Conservation (phyloP, 2,113 vertebrate species). For the Peucedramus taeniatus region DNA sequence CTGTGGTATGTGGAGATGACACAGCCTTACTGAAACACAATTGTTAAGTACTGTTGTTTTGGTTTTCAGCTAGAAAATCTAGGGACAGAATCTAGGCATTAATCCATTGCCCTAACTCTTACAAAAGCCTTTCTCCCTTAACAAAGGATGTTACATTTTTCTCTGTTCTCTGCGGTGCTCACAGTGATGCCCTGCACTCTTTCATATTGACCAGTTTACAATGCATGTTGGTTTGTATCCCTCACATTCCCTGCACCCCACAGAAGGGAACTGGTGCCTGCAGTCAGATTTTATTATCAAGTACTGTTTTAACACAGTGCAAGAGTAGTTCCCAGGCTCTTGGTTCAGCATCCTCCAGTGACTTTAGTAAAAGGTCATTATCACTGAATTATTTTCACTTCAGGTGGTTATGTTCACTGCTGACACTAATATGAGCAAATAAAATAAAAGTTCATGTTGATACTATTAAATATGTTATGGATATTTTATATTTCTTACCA, state of each 20-base stretch:
- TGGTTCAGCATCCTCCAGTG: neutral
- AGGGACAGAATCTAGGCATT: neutral
- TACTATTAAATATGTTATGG: constrained; percentile 2
- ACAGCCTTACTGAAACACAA: neutral
- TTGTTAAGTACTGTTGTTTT: neutral
- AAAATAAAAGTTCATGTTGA: neutral
- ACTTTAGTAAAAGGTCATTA: neutral
- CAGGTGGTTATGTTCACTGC: neutral
- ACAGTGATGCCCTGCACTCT: neutral
- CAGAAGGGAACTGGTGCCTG: neutral
- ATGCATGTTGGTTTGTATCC: neutral
- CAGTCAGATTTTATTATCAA: neutral
- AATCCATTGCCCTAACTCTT: neutral
- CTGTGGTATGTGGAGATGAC: neutral
- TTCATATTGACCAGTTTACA: fast-evolving
- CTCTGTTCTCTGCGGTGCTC: neutral
- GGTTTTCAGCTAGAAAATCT: neutral
- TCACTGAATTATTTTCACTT: neutral
- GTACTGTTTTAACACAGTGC: neutral
- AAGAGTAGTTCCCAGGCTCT: neutral
- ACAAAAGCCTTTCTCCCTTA: neutral
- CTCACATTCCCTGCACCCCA: neutral
- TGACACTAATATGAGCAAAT: neutral
- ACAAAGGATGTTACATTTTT: neutral
- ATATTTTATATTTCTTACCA: constrained; percentile 65